Evolutionary conservation across 1,140 invertebrate species (phyloP), one percentile per base, ranked within the genome.

Genomic region (Potamilus streckersoni): DNA sequence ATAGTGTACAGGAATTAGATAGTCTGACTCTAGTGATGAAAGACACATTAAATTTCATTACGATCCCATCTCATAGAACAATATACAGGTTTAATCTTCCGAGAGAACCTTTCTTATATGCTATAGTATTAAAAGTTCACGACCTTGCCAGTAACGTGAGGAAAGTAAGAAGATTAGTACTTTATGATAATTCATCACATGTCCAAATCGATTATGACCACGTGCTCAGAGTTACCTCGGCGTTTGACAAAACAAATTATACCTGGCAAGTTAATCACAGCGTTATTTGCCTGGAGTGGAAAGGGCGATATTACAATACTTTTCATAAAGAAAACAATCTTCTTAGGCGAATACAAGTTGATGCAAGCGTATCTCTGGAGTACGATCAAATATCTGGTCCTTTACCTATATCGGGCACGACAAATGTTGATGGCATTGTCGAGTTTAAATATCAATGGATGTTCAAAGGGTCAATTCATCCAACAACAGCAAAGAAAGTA

Each of bases 371-470:
- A 59, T 58, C 5, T 3, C 70, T 76, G 2, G 57, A 74, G n/a
- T 83, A 83, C 63, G 82, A 85, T 63, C 80, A 83, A 65, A 68
- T 60, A 38, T 68, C 61, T 23, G 83, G 83, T 12, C 13, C 64
- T 20, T 57, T 83, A 13, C 79, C 80, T 19, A 69, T 80, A 19
- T 55, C 27, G 38, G 83, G 83, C 8, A 82, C 83, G 3, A 19
- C 49, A 62, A 85, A 85, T 69, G 66, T 82, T 14, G 16, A 79
- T 20, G 83, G 83, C 0, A 79, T 85, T n/a, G 73, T 65, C 6
- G 4, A 31, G 20, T 81, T 73, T 66, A 57, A 38, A 19, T n/a
- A 56, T 74, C 62, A 23, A 11, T 65, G 56, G 67, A 65, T 56
- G 23, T 1, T 68, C n/a, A 31, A 61, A 82, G 83, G 0, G 77